Evolutionary conservation across 2,797 vertebrate species (phyloP).

Genomic region (Protosalanx chinensis): DNA sequence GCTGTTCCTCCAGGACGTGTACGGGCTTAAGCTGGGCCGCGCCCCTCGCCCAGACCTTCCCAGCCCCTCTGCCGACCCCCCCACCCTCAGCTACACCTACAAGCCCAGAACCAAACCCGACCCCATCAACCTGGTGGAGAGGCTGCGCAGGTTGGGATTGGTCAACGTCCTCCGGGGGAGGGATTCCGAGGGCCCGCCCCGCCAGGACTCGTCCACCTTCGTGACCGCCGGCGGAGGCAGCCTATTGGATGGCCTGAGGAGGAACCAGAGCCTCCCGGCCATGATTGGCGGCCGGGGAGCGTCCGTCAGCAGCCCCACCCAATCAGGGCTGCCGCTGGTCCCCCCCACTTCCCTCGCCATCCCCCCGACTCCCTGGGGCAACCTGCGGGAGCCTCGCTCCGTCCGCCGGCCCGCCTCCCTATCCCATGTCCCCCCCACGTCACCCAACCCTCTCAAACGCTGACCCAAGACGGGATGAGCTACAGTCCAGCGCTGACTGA

Average conservation of each 20-base stretch:
- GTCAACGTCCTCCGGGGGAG: conserved; percentile 74
- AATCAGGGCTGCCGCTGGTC: conserved; percentile 59
- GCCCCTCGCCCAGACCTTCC: conserved; percentile 68
- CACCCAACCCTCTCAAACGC: conserved; percentile 40
- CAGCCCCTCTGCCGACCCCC: conserved; percentile 51
- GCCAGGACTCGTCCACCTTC: conserved; percentile 78
- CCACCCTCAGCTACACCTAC: not conserved
- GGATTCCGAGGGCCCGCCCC: conserved; percentile 52
- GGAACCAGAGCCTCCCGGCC: conserved; percentile 92
- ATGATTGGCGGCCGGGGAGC: conserved; percentile 79
- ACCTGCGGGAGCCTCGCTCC: conserved; percentile 66
- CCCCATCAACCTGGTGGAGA: conserved; percentile 79
- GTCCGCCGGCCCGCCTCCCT: conserved; percentile 50
- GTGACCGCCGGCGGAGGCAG: conserved; percentile 82
- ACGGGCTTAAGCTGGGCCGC: conserved; percentile 80
- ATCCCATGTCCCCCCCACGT: conserved; percentile 45
- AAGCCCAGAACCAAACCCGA: conserved; percentile 17
- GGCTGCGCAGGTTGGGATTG: conserved; percentile 87
- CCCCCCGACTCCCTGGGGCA: conserved; percentile 74
- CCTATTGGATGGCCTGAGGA: conserved; percentile 85
- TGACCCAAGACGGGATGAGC: conserved; percentile 34
- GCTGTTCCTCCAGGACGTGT: conserved; percentile 92
- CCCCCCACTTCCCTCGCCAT: conserved; percentile 77
- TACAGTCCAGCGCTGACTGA: conserved; percentile 1
- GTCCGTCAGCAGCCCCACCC: conserved; percentile 63